These are phyloP conservation scores for Hirtodrosophila duncani DNA, from an alignment of 2,888 invertebrate species.

Conservation along the genomic window DNA sequence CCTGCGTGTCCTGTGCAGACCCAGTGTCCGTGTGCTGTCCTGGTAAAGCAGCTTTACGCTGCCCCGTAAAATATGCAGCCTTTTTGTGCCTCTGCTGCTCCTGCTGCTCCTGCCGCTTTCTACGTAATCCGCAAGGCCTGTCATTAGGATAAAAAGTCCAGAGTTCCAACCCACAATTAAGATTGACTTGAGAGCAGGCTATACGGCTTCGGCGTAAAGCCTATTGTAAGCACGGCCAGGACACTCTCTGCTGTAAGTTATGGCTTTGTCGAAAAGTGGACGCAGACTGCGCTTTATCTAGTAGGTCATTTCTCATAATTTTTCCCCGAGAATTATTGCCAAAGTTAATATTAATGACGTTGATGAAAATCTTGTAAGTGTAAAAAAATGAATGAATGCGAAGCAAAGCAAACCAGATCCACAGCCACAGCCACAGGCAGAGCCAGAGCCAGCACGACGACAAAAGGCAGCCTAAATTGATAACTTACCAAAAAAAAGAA, in stretches of 20 bases:
- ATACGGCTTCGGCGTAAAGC: conserved; percentile 45
- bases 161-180: conserved; percentile 56
- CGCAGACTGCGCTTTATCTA: conserved; percentile 49
- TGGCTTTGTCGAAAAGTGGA: conserved; percentile 64
- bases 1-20: not conserved
- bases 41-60: conserved; percentile 36
- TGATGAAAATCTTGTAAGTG: conserved; percentile 73
- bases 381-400: conserved; percentile 47
- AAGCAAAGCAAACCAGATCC: conserved; percentile 7
- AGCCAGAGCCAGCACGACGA: conserved; percentile 34
- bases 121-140: conserved; percentile 68
- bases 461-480: conserved; percentile 62
- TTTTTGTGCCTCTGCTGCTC: conserved; percentile 25
- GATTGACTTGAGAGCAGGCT: conserved; percentile 60
- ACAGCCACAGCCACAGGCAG: conserved; percentile 13
- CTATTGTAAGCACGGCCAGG: conserved; percentile 32
- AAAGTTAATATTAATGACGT: conserved; percentile 75
- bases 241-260: conserved; percentile 39
- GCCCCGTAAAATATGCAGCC: conserved; percentile 53
- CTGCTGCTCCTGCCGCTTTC: conserved; percentile 13
- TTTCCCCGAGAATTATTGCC: conserved; percentile 69
- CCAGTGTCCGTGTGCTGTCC: not conserved
- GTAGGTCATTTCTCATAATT: conserved; percentile 72
- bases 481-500: conserved; percentile 54
- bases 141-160: conserved; percentile 42